A percentile compares a stretch with the other conserved stretches of the same genome.
Evolutionary conservation across 2,797 vertebrate species (phyloP).

Genomic region (Fundulus diaphanus): DNA sequence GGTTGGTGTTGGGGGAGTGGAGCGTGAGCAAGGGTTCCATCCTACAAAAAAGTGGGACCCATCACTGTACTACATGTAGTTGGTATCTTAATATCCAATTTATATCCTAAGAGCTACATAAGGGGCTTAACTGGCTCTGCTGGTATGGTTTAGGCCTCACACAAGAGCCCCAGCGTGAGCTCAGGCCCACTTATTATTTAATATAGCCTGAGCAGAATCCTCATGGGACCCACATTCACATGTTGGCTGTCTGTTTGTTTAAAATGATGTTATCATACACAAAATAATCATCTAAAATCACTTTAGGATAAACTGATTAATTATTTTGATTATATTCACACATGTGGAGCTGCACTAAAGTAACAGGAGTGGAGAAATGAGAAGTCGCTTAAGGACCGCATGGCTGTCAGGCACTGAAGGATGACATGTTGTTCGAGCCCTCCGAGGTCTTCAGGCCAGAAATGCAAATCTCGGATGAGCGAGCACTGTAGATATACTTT

Average conservation of each 20-base stretch:
- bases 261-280: not conserved
- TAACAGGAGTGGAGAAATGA: not conserved
- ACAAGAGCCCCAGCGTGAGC: not conserved
- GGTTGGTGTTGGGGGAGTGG: no score
- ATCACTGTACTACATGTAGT: not conserved
- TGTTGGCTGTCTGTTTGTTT: not conserved
- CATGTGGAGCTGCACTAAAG: not conserved
- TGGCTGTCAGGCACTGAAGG: slow-evolving; percentile 83
- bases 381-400: not conserved
- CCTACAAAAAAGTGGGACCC: no score
- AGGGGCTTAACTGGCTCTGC: not conserved
- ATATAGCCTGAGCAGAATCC: not conserved
- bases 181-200: not conserved
- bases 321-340: not conserved
- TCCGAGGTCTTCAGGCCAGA: slow-evolving; percentile 78
- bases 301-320: not conserved
- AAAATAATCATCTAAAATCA: not conserved
- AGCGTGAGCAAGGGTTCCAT: no score
- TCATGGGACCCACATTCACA: not conserved
- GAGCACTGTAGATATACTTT: slow-evolving; percentile 66
- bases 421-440: slow-evolving; percentile 78
- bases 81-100: not conserved
- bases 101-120: not conserved
- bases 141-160: no score
- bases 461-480: slow-evolving; percentile 74